These are phyloP conservation scores for Engraulis encrasicolus DNA, from an alignment of 2,113 vertebrate species.

Conservation along the genomic window DNA sequence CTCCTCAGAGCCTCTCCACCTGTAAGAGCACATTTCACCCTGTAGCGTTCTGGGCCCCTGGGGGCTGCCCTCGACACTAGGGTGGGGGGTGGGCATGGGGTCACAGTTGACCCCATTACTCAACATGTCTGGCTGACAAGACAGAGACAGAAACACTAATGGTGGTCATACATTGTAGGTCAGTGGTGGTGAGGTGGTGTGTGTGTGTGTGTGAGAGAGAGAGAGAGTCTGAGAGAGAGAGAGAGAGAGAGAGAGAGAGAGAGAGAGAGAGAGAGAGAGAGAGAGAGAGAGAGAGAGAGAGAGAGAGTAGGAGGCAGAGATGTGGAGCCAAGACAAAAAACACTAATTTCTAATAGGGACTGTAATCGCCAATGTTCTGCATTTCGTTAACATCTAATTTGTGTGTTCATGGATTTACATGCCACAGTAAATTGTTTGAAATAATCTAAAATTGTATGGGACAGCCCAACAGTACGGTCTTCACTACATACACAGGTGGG, in stretches of 20 bases:
- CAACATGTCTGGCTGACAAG: constrained; percentile 6
- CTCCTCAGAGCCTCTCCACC: not conserved
- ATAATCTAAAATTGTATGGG: not conserved
- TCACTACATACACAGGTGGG: not conserved
- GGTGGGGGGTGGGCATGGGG: not conserved
- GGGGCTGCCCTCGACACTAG: not conserved
- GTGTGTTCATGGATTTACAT: not conserved
- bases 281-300: too few species aligned
- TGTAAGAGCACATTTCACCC: not conserved
- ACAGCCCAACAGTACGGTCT: not conserved
- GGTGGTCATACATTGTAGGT: not conserved
- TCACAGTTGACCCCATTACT: not conserved
- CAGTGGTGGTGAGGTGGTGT: not conserved
- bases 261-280: too few species aligned
- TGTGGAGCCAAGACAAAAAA: not conserved
- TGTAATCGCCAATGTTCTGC: not conserved
- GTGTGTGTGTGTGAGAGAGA: too few species aligned
- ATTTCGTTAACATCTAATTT: not conserved
- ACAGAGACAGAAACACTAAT: constrained; percentile 18
- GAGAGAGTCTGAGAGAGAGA: too few species aligned
- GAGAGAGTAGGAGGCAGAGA: not conserved
- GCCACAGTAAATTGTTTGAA: not conserved
- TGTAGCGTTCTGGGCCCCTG: not conserved
- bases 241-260: too few species aligned
- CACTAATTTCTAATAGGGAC: not conserved